A percentile compares a stretch with the other conserved stretches of the same genome.
Conservation (phyloP, 2,888 invertebrate genomes). For the Vannuccia rotundouncinata region DNA sequence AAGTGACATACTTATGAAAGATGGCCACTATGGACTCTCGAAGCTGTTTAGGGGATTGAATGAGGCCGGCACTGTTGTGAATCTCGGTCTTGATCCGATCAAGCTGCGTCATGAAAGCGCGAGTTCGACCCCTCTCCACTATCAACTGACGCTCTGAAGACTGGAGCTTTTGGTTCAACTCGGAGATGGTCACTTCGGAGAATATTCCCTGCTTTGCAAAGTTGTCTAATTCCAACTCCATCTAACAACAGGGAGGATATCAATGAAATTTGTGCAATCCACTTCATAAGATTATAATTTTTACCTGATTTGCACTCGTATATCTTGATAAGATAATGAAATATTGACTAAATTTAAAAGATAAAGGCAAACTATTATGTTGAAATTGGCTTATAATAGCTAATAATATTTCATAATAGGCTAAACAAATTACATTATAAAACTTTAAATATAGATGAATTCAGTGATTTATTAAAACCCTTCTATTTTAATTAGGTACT, state of each 20-base stretch:
- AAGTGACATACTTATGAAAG: slow-evolving; percentile 57
- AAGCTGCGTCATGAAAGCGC: slow-evolving; percentile 59
- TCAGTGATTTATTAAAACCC: too few species aligned
- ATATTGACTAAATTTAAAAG: too few species aligned
- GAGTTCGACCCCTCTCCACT: slow-evolving; percentile 60
- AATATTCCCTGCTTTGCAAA: slow-evolving; percentile 68
- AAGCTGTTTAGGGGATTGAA: slow-evolving; percentile 68
- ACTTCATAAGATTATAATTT: too few species aligned
- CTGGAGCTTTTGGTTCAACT: slow-evolving; percentile 69
- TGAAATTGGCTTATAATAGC: too few species aligned
- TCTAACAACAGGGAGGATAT: slow-evolving; percentile 55
- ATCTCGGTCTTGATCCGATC: slow-evolving; percentile 74
- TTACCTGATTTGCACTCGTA: too few species aligned
- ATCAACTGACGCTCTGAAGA: slow-evolving; percentile 68
- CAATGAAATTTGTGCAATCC: too few species aligned
- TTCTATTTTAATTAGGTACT: too few species aligned
- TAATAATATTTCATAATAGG: too few species aligned
- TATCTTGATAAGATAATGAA: too few species aligned
- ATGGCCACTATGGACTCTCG: slow-evolving; percentile 60
- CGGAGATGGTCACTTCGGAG: slow-evolving; percentile 69
- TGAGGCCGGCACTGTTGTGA: slow-evolving; percentile 69
- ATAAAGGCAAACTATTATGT: too few species aligned
- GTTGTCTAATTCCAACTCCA: slow-evolving; percentile 74
- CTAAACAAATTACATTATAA: too few species aligned
- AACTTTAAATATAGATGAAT: too few species aligned